phyloP scores from a whole-genome alignment of 2,888 invertebrate species.

The Nephrotoma guestfalica region DNA sequence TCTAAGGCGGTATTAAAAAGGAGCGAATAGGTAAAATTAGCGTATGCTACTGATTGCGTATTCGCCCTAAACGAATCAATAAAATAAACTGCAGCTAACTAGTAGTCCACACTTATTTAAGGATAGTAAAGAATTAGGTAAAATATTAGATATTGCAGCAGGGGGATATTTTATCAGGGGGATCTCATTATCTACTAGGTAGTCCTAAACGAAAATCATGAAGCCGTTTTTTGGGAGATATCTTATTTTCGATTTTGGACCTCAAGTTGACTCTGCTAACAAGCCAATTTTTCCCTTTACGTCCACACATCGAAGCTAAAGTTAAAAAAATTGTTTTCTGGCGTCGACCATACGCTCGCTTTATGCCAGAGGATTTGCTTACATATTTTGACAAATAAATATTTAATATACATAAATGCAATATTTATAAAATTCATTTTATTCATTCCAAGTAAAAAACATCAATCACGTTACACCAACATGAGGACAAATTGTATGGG shows the following conservation, averaged over 20 bases:
- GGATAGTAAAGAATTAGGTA: constrained; percentile 51
- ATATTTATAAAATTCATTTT: background rate
- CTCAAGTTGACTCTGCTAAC: constrained; percentile 47
- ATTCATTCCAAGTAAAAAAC: background rate
- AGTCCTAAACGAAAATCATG: constrained; percentile 63
- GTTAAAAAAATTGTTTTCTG: constrained; percentile 60
- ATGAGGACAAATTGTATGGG: too few relatives aligned
- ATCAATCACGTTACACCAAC: too few relatives aligned
- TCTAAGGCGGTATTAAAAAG: constrained; percentile 67
- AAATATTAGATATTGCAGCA: constrained; percentile 62
- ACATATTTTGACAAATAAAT: constrained; percentile 13
- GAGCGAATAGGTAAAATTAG: constrained; percentile 69
- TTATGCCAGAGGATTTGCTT: constrained; percentile 59
- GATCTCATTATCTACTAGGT: too few relatives aligned
- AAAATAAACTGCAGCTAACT: constrained; percentile 46
- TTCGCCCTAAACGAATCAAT: constrained; percentile 64
- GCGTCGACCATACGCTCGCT: constrained; percentile 73
- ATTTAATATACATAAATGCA: background rate
- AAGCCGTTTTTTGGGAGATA: constrained; percentile 90
- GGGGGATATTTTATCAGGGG: constrained; percentile 80
- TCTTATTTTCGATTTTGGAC: constrained; percentile 82
- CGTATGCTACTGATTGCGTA: constrained; percentile 72
- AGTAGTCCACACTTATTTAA: constrained; percentile 51
- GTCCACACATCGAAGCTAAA: constrained; percentile 63
- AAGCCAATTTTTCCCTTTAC: constrained; percentile 78